phyloP scores from a whole-genome alignment of 2,888 invertebrate species.

The Mechanitis messenoides region DNA sequence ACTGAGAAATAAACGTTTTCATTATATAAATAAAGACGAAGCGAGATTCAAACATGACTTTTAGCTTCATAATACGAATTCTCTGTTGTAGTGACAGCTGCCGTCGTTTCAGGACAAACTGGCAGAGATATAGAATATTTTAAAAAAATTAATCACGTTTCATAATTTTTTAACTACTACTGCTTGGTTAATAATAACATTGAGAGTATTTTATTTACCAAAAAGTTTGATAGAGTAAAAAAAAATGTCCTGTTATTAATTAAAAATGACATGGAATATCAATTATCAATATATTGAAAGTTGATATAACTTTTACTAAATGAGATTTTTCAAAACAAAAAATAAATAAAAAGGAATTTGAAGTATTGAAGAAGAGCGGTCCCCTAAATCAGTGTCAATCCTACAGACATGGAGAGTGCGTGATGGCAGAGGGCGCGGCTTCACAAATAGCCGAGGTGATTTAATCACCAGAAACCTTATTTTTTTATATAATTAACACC shows the following conservation, averaged over 20 bases:
- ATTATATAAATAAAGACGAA: constrained; percentile 26
- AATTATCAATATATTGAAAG: no score
- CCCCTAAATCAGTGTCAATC: constrained; percentile 12
- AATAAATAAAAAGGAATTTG: no score
- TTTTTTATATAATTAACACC: constrained; percentile 58
- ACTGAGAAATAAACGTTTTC: constrained; percentile 21
- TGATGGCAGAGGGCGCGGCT: constrained; percentile 15
- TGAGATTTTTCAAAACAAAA: no score
- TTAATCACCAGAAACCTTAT: constrained; percentile 38
- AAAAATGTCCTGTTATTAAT: no score
- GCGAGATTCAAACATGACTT: constrained; percentile 34
- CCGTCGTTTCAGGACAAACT: constrained; percentile 44
- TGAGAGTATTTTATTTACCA: no score
- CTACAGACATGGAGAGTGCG: constrained; percentile 19
- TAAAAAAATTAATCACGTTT: constrained; percentile 32
- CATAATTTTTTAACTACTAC: constrained; percentile 17
- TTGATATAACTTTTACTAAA: no score
- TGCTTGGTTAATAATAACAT: background rate
- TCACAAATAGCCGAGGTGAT: constrained; percentile 19
- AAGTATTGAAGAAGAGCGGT: background rate
- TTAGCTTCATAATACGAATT: constrained; percentile 49
- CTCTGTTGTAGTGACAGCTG: constrained; percentile 45
- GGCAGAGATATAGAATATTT: constrained; percentile 33
- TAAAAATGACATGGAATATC: no score
- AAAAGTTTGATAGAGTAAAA: no score